Evolutionary conservation across 2,113 vertebrate species (phyloP), one percentile per base, ranked within the genome.

Genomic region (Pampusana beccarii): DNA sequence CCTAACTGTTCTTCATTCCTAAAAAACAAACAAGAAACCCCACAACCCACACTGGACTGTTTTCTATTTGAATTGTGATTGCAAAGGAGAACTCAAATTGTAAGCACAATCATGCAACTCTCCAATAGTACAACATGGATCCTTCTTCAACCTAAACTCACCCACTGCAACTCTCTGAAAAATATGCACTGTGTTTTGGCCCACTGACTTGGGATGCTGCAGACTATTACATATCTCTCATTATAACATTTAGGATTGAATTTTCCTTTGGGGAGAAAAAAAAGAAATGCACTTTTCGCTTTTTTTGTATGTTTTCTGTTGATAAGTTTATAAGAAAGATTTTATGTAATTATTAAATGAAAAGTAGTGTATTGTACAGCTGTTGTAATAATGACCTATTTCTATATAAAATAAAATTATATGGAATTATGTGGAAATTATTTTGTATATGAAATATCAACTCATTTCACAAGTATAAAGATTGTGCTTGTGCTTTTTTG

Each of bases 381-480:
- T 97, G 97, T 98, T 98, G 98, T 98, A 98, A 98, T 97, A 98
- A 98, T 97, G 93, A 98, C 95, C 97, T 98, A 98, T 98, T 98
- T 98, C 98, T 98, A 98, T 98, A 98, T 98, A 96, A 98, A 98
- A 98, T 97, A 97, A 98, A 98, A 98, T 97, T 98, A 97, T 98
- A 98, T 91, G 98, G 96, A 96, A 98, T 97, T 97, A 98, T 96
- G 98, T 98, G 97, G 97, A 98, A 97, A 98, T 98, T 98, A 98
- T 98, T 98, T 98, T 98, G 97, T 98, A 98, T 98, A 97, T 96
- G 97, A 98, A 97, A 98, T 95, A 96, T 97, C 96, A 96, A 95
- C 95, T 98, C 97, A 98, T 98, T 98, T 98, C 97, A 97, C 96
- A 97, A 97, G 95, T 96, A 96, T 97, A 94, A 96, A 98, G 90